phyloP scores from a whole-genome alignment of 1,140 invertebrate genomes.

The Drosophila setifemur region DNA sequence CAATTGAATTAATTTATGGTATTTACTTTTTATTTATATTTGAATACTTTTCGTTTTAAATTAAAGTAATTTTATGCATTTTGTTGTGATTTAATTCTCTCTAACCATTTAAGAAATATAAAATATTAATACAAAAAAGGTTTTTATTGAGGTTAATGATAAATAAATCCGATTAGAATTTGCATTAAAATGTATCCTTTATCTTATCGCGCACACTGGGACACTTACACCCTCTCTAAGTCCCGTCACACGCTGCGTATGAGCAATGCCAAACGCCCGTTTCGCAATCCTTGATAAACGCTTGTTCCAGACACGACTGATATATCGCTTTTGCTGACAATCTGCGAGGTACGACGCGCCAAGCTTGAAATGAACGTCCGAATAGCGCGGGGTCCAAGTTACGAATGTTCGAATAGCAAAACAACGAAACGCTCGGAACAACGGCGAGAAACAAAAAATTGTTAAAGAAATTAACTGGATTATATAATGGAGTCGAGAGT shows the following conservation, averaged over 20 bases:
- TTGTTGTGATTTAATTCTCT: no score
- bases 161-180: no score
- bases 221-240: conserved; percentile 25
- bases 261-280: conserved; percentile 41
- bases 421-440: conserved; percentile 49
- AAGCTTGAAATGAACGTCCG: conserved; percentile 43
- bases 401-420: conserved; percentile 65
- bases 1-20: no score
- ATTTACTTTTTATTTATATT: no score
- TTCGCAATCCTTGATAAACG: conserved; percentile 22
- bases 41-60: no score
- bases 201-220: neutral
- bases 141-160: no score
- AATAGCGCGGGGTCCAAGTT: conserved; percentile 61
- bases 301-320: neutral
- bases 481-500: conserved; percentile 58
- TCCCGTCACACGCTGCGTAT: conserved; percentile 38
- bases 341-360: conserved; percentile 30
- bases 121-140: no score
- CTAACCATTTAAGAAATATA: no score
- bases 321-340: conserved; percentile 2
- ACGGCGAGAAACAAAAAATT: conserved; percentile 55
- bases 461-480: conserved; percentile 81
- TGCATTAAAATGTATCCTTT: no score
- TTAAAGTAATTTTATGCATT: no score